A percentile compares a stretch with the other conserved stretches of the same genome.
Evolutionary conservation across 2,113 vertebrate species (phyloP).

Genomic region (Conger conger): DNA sequence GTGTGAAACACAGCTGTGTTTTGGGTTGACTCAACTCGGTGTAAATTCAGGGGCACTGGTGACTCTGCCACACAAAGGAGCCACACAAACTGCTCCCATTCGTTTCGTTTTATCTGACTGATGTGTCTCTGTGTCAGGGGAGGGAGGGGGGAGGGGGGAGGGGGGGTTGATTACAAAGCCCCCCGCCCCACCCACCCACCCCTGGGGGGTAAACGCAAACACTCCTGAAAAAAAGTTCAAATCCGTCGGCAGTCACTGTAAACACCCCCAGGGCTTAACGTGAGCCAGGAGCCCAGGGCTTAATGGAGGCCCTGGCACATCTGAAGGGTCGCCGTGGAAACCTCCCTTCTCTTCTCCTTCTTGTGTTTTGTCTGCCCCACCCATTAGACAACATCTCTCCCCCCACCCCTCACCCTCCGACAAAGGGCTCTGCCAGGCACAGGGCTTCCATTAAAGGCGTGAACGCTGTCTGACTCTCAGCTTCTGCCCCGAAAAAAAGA

Average conservation of each 20-base stretch:
- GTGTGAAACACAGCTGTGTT: no score
- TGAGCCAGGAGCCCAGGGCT: not conserved
- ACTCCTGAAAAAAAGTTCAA: not conserved
- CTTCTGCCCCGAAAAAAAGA: not conserved
- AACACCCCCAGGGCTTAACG: not conserved
- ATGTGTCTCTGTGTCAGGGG: not conserved
- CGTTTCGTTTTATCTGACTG: no score
- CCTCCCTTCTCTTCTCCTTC: not conserved
- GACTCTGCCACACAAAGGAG: no score
- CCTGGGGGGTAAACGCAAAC: not conserved
- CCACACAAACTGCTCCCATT: no score
- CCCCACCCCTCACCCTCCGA: not conserved
- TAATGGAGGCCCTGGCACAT: not conserved
- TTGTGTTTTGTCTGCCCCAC: conserved; percentile 11
- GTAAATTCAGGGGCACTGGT: no score
- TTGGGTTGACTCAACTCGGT: no score
- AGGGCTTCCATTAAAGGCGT: not conserved
- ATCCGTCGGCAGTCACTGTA: not conserved
- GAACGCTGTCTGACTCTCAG: not conserved
- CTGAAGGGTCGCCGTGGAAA: not conserved
- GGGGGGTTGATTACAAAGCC: not conserved
- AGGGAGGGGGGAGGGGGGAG: no score
- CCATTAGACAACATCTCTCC: not conserved
- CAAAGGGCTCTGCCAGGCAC: not conserved
- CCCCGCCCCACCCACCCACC: not conserved